Percentiles rank a stretch among this genome's conserved stretches.
Conservation (phyloP, 2,888 invertebrate species). For the Drosophila subsilvestris region DNA sequence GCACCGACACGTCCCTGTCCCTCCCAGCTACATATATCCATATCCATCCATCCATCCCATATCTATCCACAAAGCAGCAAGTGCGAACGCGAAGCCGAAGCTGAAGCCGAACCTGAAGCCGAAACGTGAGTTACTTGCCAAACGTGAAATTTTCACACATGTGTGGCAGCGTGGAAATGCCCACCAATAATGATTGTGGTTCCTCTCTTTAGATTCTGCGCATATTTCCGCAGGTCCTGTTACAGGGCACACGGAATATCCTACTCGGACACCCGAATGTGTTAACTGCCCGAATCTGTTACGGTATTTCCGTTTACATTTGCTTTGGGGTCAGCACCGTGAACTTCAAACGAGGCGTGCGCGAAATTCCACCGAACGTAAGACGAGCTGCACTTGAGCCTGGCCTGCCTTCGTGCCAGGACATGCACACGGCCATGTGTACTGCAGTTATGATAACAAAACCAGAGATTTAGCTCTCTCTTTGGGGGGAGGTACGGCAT, state of each 20-base stretch:
- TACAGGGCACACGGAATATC: conserved; percentile 52
- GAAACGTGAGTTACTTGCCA: conserved; percentile 57
- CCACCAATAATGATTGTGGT: conserved; percentile 37
- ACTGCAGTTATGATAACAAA: conserved; percentile 59
- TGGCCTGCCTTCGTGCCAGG: background rate
- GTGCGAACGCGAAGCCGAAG: conserved; percentile 35
- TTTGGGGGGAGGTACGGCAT: background rate
- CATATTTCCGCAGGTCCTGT: conserved; percentile 54
- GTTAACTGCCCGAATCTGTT: conserved; percentile 53
- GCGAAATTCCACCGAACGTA: conserved; percentile 73
- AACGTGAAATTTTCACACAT: conserved; percentile 66
- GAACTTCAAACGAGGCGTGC: conserved; percentile 69
- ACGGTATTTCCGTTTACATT: conserved; percentile 67
- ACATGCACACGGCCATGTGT: conserved; percentile 39
- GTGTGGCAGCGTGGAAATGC: conserved; percentile 56
- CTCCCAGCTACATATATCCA: conserved; percentile 15
- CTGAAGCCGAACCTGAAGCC: conserved; percentile 1
- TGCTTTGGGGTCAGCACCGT: conserved; percentile 24
- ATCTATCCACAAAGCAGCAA: conserved; percentile 43
- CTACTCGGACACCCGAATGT: conserved; percentile 34
- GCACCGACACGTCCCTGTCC: conserved; percentile 47
- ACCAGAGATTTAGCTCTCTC: background rate
- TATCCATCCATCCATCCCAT: conserved; percentile 13
- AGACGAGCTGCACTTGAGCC: conserved; percentile 49
- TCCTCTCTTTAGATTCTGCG: conserved; percentile 1